phyloP scores from a whole-genome alignment of 2,888 invertebrate genomes.

The Teleiodes luculella region DNA sequence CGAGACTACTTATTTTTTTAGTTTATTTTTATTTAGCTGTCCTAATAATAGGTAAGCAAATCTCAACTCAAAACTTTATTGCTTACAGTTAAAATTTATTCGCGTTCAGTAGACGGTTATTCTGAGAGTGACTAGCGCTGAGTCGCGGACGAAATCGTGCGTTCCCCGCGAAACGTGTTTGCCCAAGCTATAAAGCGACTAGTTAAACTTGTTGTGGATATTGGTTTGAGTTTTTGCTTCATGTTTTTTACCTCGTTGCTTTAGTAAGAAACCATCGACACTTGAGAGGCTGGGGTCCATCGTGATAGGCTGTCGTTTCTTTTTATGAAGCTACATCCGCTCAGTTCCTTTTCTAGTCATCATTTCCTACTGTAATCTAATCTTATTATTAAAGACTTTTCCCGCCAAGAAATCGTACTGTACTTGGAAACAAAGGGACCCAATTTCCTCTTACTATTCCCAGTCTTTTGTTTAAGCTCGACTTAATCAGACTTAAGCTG shows the following conservation, averaged over 20 bases:
- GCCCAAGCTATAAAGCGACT: slow-evolving; percentile 60
- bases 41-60: slow-evolving; percentile 38
- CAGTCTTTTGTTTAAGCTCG: slow-evolving; percentile 11
- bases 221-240: slow-evolving; percentile 41
- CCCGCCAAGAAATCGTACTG: neutral
- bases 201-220: slow-evolving; percentile 58
- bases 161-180: slow-evolving; percentile 60
- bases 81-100: slow-evolving; percentile 46
- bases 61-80: slow-evolving; percentile 42
- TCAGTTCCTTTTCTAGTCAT: neutral
- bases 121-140: slow-evolving; percentile 39
- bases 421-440: slow-evolving; percentile 7
- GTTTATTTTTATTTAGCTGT: slow-evolving; percentile 48
- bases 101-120: slow-evolving; percentile 38
- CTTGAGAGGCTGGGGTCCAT: too few species aligned
- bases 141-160: slow-evolving; percentile 54
- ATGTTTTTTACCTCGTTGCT: slow-evolving; percentile 7
- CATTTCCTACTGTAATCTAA: neutral
- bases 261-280: neutral
- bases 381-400: neutral
- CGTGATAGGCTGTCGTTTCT: too few species aligned
- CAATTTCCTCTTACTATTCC: slow-evolving; percentile 10
- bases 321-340: neutral
- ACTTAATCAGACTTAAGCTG: slow-evolving; percentile 20
- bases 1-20: slow-evolving; percentile 60